Conservation (phyloP, 1,140 invertebrate genomes). For the Neodiprion fabricii region DNA sequence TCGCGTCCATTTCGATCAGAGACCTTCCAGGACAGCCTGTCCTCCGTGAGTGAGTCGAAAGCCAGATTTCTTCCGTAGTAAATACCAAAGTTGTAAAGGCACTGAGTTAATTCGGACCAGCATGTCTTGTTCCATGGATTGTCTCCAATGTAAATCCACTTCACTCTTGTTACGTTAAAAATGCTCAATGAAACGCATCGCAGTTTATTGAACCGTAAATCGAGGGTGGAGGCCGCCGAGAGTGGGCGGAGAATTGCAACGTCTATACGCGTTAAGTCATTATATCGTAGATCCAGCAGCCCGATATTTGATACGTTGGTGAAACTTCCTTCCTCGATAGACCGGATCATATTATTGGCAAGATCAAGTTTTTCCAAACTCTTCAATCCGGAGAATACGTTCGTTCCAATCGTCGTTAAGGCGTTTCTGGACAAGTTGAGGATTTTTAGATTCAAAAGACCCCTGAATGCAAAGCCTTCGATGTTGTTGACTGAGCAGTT, state of each 20-base stretch:
- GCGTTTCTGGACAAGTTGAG: not conserved
- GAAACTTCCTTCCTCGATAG: not conserved
- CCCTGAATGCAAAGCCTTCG: not conserved
- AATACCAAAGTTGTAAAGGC: not conserved
- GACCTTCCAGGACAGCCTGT: not conserved
- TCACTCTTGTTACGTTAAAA: not conserved
- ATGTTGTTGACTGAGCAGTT: not conserved
- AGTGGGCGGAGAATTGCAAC: not conserved
- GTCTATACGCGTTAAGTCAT: not conserved
- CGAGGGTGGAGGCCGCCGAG: not conserved
- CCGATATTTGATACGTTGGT: not conserved
- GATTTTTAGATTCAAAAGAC: not conserved
- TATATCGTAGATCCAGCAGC: not conserved
- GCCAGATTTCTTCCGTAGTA: not conserved
- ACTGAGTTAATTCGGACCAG: not conserved
- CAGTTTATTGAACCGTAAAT: not conserved
- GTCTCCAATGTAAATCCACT: not conserved
- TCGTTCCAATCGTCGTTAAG: not conserved
- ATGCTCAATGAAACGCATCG: not conserved
- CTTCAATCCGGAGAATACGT: not conserved
- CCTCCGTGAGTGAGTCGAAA: not conserved
- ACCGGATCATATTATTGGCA: not conserved
- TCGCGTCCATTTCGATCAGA: not conserved
- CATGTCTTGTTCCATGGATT: not conserved
- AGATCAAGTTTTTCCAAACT: not conserved